phyloP scores from a whole-genome alignment of 2,113 vertebrate genomes.

The Chamaetylas fuelleborni region DNA sequence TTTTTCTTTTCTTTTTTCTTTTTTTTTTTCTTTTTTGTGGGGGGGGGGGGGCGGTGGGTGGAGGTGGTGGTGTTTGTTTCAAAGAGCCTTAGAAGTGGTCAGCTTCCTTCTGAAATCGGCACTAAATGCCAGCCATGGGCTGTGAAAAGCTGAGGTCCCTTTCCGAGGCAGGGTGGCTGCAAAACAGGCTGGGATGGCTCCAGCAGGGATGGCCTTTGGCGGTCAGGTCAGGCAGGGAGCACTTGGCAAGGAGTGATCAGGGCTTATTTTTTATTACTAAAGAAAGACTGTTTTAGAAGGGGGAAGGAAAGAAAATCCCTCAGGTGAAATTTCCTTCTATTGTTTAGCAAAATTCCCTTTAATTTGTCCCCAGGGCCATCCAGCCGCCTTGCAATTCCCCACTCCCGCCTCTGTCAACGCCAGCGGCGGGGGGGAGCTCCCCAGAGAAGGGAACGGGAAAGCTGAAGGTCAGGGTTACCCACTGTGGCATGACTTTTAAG shows the following conservation, averaged over 20 bases:
- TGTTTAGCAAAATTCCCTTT: constrained; percentile 72
- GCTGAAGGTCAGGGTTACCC: constrained; percentile 82
- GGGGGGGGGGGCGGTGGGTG: no score
- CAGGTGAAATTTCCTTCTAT: constrained; percentile 68
- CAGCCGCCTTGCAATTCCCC: not conserved
- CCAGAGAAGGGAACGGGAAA: constrained; percentile 56
- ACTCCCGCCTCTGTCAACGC: not conserved
- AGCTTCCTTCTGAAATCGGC: constrained; percentile 45
- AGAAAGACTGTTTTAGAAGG: not conserved
- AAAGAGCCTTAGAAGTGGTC: constrained; percentile 18
- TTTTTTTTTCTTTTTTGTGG: no score
- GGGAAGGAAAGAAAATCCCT: not conserved
- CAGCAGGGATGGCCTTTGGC: constrained; percentile 59
- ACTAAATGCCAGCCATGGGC: constrained; percentile 72
- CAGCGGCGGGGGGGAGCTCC: constrained; percentile 55
- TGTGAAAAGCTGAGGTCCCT: constrained; percentile 77
- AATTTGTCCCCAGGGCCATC: constrained; percentile 79
- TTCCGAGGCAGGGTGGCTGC: not conserved
- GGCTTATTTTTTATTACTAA: constrained; percentile 71
- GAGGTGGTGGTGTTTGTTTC: not conserved
- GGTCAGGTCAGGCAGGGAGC: constrained; percentile 44
- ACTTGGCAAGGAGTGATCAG: not conserved
- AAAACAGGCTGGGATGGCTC: not conserved
- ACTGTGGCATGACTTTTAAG: constrained; percentile 83
- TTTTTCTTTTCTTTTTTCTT: not conserved